A percentile compares a stretch with the other conserved stretches of the same genome.
Conservation (phyloP, 2,797 vertebrate genomes). For the Myotis daubentonii region DNA sequence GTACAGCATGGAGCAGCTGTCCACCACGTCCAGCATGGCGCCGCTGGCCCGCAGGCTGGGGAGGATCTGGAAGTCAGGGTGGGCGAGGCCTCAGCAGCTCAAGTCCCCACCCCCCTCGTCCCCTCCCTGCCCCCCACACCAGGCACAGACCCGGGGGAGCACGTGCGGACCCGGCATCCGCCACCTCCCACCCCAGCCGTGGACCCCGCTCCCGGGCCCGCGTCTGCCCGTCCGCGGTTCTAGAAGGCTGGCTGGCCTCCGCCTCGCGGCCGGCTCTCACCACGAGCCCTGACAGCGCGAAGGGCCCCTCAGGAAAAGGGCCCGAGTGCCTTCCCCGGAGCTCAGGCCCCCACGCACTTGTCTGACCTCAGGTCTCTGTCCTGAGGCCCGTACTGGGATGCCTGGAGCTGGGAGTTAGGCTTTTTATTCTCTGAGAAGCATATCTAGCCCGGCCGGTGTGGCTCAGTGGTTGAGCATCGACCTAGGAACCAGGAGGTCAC, state of each 20-base stretch:
- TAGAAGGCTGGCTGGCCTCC: accelerated
- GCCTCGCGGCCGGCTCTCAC: accelerated
- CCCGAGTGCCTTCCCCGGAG: no score
- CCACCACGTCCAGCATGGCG: slow-evolving; percentile 92
- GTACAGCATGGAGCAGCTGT: slow-evolving; percentile 92
- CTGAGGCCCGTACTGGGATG: neutral
- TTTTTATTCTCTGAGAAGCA: neutral
- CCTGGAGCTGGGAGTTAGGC: neutral
- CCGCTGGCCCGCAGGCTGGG: slow-evolving; percentile 84
- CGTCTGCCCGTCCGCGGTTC: accelerated
- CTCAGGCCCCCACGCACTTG: neutral
- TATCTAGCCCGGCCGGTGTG: accelerated
- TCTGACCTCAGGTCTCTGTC: neutral
- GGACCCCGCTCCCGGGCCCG: accelerated
- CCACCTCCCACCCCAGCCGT: no score
- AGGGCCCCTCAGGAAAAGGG: no score
- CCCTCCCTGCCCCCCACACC: neutral
- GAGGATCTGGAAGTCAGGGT: slow-evolving; percentile 86
- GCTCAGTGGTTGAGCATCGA: neutral
- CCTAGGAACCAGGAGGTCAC: neutral
- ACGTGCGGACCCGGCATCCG: accelerated
- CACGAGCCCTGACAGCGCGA: accelerated
- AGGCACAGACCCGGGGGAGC: accelerated
- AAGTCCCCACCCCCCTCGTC: accelerated
- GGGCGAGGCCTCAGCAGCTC: neutral